phyloP scores from a whole-genome alignment of 2,888 invertebrate genomes.

The Conomelus anceps region DNA sequence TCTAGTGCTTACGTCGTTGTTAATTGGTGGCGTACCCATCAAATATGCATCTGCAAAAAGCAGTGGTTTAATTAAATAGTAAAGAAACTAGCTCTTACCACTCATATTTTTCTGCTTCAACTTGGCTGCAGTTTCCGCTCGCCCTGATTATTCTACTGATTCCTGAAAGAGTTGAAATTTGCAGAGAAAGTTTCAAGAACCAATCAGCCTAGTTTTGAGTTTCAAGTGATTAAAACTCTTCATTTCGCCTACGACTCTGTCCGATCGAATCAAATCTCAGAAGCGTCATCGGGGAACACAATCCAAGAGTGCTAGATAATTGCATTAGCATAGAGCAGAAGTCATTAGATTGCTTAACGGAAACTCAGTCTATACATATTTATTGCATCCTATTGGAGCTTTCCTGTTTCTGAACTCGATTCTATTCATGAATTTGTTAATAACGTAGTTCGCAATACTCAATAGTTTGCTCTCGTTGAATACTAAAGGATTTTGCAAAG shows the following conservation, averaged over 20 bases:
- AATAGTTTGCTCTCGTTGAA: too few relatives aligned
- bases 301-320: neutral
- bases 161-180: neutral
- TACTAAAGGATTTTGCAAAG: neutral
- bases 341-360: neutral
- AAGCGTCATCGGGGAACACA: neutral
- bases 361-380: neutral
- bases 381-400: neutral
- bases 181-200: neutral
- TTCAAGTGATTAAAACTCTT: neutral
- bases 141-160: too few relatives aligned
- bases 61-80: too few relatives aligned
- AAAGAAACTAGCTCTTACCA: too few relatives aligned
- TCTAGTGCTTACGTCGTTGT: too few relatives aligned
- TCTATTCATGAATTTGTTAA: neutral
- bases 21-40: too few relatives aligned
- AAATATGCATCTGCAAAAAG: too few relatives aligned
- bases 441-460: too few relatives aligned
- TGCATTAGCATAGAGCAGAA: neutral
- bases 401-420: too few relatives aligned
- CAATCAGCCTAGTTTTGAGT: neutral
- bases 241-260: neutral
- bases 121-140: neutral
- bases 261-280: neutral
- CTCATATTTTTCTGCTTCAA: too few relatives aligned